Percentiles rank a stretch among this genome's conserved stretches.
These are phyloP conservation scores for Silvanus unidentatus DNA, from an alignment of 2,888 invertebrate genomes.

Conservation along the genomic window DNA sequence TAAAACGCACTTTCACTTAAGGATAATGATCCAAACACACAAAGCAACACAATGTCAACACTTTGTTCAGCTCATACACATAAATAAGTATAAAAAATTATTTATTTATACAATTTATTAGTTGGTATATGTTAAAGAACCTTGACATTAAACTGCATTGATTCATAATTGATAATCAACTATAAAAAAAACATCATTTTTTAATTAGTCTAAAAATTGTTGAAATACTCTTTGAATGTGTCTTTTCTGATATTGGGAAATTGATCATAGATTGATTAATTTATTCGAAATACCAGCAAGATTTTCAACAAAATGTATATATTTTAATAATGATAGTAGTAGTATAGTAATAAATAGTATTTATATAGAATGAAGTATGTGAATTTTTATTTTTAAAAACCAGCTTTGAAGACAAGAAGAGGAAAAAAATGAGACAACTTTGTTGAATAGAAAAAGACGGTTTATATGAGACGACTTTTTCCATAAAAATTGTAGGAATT, in stretches of 20 bases:
- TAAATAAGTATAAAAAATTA: background rate
- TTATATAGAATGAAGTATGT: slow-evolving; percentile 8
- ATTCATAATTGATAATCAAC: too few relatives aligned
- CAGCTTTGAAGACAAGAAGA: slow-evolving; percentile 6
- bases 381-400: slow-evolving; percentile 12
- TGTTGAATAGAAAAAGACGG: slow-evolving; percentile 6
- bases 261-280: too few relatives aligned
- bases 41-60: background rate
- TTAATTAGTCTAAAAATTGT: too few relatives aligned
- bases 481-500: slow-evolving; percentile 11
- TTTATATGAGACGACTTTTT: slow-evolving; percentile 8
- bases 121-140: too few relatives aligned
- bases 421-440: slow-evolving; percentile 8
- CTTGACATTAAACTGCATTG: too few relatives aligned
- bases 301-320: too few relatives aligned
- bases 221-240: too few relatives aligned
- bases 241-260: too few relatives aligned
- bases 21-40: too few relatives aligned
- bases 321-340: slow-evolving; percentile 8
- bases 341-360: slow-evolving; percentile 6
- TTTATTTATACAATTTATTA: background rate
- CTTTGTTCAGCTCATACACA: background rate
- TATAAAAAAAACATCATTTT: too few relatives aligned
- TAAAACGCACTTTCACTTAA: background rate
- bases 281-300: too few relatives aligned